Evolutionary conservation across 2,888 invertebrate species (phyloP).

Genomic region (Thereva nobilitata): DNA sequence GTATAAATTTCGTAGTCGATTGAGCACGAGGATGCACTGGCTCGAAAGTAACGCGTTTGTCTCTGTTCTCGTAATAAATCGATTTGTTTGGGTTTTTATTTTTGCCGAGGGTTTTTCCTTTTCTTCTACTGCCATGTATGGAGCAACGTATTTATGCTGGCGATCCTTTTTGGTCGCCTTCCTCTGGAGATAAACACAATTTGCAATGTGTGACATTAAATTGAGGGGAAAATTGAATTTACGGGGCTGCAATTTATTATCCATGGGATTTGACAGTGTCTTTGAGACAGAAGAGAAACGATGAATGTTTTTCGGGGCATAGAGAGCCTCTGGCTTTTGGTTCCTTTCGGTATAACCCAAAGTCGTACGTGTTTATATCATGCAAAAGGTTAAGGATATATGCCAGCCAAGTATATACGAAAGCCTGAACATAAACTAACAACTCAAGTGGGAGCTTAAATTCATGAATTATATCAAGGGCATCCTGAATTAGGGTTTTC

Average conservation of each 20-base stretch:
- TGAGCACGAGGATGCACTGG: slow-evolving; percentile 28
- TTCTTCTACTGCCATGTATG: not conserved
- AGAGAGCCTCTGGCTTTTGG: too few relatives aligned
- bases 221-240: slow-evolving; percentile 47
- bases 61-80: slow-evolving; percentile 25
- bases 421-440: too few relatives aligned
- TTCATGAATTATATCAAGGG: too few relatives aligned
- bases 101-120: slow-evolving; percentile 1
- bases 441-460: too few relatives aligned
- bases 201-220: slow-evolving; percentile 48
- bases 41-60: slow-evolving; percentile 25
- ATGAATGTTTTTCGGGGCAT: too few relatives aligned
- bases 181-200: slow-evolving; percentile 45
- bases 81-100: slow-evolving; percentile 29
- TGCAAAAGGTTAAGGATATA: too few relatives aligned
- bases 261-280: slow-evolving; percentile 23
- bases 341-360: too few relatives aligned
- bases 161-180: slow-evolving; percentile 24
- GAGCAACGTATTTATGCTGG: slow-evolving; percentile 41
- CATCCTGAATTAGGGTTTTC: too few relatives aligned
- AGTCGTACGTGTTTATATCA: too few relatives aligned
- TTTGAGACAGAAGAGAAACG: not conserved
- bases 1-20: slow-evolving; percentile 32
- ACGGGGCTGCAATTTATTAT: slow-evolving; percentile 37
- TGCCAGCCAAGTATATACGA: too few relatives aligned